Percentiles rank a stretch among this genome's conserved stretches.
Evolutionary conservation across 1,140 invertebrate species (phyloP).

Genomic region (Zaprionus lachaisei): DNA sequence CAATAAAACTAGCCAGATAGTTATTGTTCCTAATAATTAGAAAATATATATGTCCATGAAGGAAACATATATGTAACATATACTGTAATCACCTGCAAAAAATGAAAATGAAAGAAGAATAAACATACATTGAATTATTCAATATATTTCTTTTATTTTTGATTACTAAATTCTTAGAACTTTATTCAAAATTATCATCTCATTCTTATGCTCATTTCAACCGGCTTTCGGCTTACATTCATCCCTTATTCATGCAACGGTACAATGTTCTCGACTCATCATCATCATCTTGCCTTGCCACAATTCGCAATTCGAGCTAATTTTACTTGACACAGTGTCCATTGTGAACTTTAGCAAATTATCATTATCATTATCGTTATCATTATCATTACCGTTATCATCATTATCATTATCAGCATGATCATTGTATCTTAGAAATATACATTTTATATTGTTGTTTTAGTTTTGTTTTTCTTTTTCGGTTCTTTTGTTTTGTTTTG

Average conservation of each 20-base stretch:
- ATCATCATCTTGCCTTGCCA: conserved; percentile 7
- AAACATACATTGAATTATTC: conserved; percentile 39
- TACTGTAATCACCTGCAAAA: not conserved
- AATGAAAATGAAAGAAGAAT: not conserved
- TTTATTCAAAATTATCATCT: conserved; percentile 81
- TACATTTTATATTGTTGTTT: conserved; percentile 65
- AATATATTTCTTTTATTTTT: conserved; percentile 75
- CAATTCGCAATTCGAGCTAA: conserved; percentile 32
- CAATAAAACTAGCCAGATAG: too few relatives aligned
- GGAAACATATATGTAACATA: not conserved
- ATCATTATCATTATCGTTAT: conserved; percentile 11
- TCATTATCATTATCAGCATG: conserved; percentile 17
- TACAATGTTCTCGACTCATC: not conserved
- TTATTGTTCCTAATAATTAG: not conserved
- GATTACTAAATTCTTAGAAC: conserved; percentile 84
- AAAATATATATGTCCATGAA: not conserved
- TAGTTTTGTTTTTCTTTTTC: conserved; percentile 52
- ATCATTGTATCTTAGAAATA: conserved; percentile 44
- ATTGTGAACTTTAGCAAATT: conserved; percentile 11
- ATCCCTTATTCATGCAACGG: conserved; percentile 24
- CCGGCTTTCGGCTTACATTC: conserved; percentile 30
- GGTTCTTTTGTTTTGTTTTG: conserved; percentile 49
- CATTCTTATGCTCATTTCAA: conserved; percentile 50
- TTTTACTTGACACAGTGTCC: conserved; percentile 37
- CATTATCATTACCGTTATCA: conserved; percentile 3